Percentiles rank a stretch among this genome's conserved stretches.
These are phyloP conservation scores for Xiphias gladius DNA, from an alignment of 2,113 vertebrate genomes.

Conservation along the genomic window DNA sequence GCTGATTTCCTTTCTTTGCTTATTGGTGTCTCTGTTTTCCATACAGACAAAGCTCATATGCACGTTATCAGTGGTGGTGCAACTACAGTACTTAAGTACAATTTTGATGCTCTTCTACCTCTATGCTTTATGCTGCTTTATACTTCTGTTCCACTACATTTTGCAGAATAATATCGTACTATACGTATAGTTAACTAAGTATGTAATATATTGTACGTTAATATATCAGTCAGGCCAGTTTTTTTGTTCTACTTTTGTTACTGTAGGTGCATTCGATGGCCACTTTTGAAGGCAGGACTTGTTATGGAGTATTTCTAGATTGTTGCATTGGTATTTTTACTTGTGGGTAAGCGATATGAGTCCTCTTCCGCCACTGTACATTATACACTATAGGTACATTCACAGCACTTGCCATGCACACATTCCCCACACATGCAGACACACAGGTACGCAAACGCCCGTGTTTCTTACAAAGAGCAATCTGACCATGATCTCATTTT, in stretches of 20 bases:
- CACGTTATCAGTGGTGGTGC: neutral
- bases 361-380: constrained; percentile 7
- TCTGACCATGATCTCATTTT: constrained; percentile 26
- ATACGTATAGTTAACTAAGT: neutral
- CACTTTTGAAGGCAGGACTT: neutral
- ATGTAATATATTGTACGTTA: neutral
- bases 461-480: constrained; percentile 22
- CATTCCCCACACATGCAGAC: constrained; percentile 26
- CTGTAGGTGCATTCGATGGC: too few species aligned
- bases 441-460: constrained; percentile 33
- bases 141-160: too few species aligned
- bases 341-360: neutral
- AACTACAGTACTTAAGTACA: neutral
- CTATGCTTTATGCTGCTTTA: neutral
- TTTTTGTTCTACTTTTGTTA: too few species aligned
- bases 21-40: neutral
- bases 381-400: constrained; percentile 3
- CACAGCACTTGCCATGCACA: neutral
- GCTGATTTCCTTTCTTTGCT: neutral
- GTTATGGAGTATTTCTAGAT: neutral
- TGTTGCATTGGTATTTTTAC: neutral
- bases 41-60: neutral
- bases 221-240: too few species aligned
- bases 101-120: neutral
- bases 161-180: too few species aligned